A percentile compares a stretch with the other conserved stretches of the same genome.
Conservation (phyloP, 2,888 invertebrate species). For the Empis livida region DNA sequence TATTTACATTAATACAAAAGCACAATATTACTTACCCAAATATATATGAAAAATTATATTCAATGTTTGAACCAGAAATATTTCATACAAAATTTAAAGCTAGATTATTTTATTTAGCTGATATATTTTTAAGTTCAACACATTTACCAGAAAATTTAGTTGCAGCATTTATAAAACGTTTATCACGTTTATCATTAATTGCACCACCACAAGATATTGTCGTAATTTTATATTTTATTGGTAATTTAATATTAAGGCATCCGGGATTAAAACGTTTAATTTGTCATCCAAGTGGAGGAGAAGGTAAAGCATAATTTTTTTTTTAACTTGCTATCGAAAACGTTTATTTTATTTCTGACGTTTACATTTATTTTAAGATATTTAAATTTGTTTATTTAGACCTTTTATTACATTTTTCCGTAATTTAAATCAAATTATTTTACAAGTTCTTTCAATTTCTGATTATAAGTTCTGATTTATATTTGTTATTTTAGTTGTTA, state of each 20-base stretch:
- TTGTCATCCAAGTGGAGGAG: slow-evolving; percentile 38
- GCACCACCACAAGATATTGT: slow-evolving; percentile 70
- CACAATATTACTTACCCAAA: slow-evolving; percentile 93
- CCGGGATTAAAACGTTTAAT: slow-evolving; percentile 61
- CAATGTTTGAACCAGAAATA: slow-evolving; percentile 81
- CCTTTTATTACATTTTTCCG: too few relatives aligned
- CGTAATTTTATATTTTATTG: slow-evolving; percentile 67
- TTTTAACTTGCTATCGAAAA: too few relatives aligned
- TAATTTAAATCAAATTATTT: too few relatives aligned
- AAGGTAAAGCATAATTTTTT: slow-evolving; percentile 19
- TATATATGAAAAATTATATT: slow-evolving; percentile 89
- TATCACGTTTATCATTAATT: slow-evolving; percentile 69
- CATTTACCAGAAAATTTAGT: slow-evolving; percentile 84
- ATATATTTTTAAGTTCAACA: slow-evolving; percentile 84
- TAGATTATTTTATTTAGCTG: slow-evolving; percentile 74
- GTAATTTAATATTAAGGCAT: slow-evolving; percentile 75
- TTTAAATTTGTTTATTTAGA: too few relatives aligned
- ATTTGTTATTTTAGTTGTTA: slow-evolving; percentile 15
- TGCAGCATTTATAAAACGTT: slow-evolving; percentile 83
- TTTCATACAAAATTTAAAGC: slow-evolving; percentile 84
- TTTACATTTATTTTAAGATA: too few relatives aligned
- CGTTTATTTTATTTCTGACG: slow-evolving; percentile 2
- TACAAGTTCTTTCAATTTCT: too few relatives aligned
- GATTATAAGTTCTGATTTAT: too few relatives aligned
- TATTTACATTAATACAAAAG: slow-evolving; percentile 76